phyloP scores from a whole-genome alignment of 2,888 invertebrate genomes.

The Diachrysia chrysitis region DNA sequence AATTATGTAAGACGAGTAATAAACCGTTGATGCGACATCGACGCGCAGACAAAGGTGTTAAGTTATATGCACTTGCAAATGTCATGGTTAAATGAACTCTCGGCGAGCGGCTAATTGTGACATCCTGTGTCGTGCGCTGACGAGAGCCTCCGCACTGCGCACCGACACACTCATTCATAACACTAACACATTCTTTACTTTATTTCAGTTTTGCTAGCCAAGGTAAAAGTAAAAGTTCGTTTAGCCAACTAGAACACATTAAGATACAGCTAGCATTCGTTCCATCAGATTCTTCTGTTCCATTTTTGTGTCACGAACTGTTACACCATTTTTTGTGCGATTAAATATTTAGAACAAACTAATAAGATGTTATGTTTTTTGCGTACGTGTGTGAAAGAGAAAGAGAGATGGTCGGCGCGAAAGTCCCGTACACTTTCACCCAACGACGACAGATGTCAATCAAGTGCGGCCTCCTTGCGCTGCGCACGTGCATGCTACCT shows the following conservation, averaged over 20 bases:
- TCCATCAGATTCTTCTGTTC: slow-evolving; percentile 26
- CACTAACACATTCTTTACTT: slow-evolving; percentile 14
- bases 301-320: slow-evolving; percentile 47
- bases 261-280: slow-evolving; percentile 26
- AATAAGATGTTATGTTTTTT: slow-evolving; percentile 54
- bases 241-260: slow-evolving; percentile 42
- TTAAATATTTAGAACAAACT: slow-evolving; percentile 52
- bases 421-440: slow-evolving; percentile 76
- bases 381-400: slow-evolving; percentile 46
- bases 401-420: slow-evolving; percentile 49
- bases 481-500: slow-evolving; percentile 33
- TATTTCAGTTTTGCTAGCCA: slow-evolving; percentile 6
- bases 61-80: slow-evolving; percentile 46
- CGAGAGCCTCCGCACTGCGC: background rate
- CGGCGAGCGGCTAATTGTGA: slow-evolving; percentile 38
- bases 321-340: slow-evolving; percentile 54
- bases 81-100: slow-evolving; percentile 56
- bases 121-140: slow-evolving; percentile 33
- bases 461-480: slow-evolving; percentile 52
- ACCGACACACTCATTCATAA: slow-evolving; percentile 1
- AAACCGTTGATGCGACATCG: slow-evolving; percentile 23
- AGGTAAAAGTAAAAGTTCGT: slow-evolving; percentile 50
- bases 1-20: slow-evolving; percentile 50
- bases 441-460: slow-evolving; percentile 58
- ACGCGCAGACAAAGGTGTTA: slow-evolving; percentile 45